These are phyloP conservation scores for Ibycter americanus DNA, from an alignment of 2,797 vertebrate genomes.

Conservation along the genomic window DNA sequence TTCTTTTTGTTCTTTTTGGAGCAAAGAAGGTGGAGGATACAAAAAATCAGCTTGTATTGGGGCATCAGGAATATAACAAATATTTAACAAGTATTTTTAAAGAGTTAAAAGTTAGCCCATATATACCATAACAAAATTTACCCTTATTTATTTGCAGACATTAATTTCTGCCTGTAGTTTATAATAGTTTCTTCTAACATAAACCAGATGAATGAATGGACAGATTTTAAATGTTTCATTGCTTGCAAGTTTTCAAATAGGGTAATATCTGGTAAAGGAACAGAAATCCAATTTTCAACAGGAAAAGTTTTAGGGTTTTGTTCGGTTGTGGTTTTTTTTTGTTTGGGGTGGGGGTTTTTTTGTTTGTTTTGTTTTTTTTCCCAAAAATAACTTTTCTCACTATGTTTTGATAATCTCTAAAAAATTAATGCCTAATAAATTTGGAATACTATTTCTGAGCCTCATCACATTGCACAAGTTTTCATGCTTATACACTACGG, in stretches of 20 bases:
- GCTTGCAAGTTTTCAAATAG: background rate
- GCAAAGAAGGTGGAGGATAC: background rate
- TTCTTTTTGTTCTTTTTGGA: background rate
- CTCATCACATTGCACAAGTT: background rate
- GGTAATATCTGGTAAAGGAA: background rate
- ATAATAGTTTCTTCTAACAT: background rate
- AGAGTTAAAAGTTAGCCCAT: background rate
- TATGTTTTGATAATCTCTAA: background rate
- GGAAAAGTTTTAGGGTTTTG: background rate
- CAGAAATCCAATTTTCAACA: background rate
- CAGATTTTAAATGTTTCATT: slow-evolving; percentile 51
- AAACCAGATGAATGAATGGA: slow-evolving; percentile 33
- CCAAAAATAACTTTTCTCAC: background rate
- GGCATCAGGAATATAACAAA: background rate
- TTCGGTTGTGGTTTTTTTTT: background rate
- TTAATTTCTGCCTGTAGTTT: background rate
- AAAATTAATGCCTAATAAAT: background rate
- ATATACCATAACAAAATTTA: background rate
- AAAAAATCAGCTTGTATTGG: background rate
- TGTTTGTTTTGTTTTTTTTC: background rate
- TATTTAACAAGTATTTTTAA: background rate
- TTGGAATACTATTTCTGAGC: background rate
- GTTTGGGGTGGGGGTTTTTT: background rate
- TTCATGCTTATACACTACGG: background rate
- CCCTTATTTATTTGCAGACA: background rate